phyloP scores from a whole-genome alignment of 2,113 vertebrate species.

The Archilochus colubris region DNA sequence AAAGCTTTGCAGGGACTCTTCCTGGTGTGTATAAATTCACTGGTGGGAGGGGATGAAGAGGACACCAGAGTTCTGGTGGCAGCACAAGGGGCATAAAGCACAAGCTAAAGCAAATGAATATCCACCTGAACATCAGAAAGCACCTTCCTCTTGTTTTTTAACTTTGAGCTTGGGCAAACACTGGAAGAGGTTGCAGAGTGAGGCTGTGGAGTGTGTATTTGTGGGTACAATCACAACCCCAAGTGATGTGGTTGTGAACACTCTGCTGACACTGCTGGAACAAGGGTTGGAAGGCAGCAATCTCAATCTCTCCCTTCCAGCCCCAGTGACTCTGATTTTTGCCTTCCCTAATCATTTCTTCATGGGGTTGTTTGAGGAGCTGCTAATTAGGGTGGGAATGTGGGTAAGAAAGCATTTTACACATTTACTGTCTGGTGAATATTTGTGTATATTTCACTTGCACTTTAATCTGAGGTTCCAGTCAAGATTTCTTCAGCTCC shows the following conservation, averaged over 20 bases:
- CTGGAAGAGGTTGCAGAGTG: not conserved
- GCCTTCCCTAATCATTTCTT: not conserved
- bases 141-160: not conserved
- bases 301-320: not conserved
- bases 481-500: not conserved
- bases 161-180: not conserved
- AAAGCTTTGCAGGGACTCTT: not conserved
- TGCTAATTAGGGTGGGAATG: not conserved
- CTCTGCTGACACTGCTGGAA: not conserved
- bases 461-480: not conserved
- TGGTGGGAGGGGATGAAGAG: not conserved
- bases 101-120: not conserved
- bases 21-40: not conserved
- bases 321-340: not conserved
- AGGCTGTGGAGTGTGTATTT: too few relatives aligned
- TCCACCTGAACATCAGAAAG: not conserved
- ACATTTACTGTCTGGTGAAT: not conserved
- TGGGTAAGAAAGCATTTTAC: not conserved
- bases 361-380: not conserved
- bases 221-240: not conserved
- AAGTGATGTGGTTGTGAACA: not conserved
- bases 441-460: not conserved
- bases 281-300: too few relatives aligned
- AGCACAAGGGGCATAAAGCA: not conserved
- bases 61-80: not conserved